Conservation (phyloP, 2,888 invertebrate species). For the Parnassius orleans region DNA sequence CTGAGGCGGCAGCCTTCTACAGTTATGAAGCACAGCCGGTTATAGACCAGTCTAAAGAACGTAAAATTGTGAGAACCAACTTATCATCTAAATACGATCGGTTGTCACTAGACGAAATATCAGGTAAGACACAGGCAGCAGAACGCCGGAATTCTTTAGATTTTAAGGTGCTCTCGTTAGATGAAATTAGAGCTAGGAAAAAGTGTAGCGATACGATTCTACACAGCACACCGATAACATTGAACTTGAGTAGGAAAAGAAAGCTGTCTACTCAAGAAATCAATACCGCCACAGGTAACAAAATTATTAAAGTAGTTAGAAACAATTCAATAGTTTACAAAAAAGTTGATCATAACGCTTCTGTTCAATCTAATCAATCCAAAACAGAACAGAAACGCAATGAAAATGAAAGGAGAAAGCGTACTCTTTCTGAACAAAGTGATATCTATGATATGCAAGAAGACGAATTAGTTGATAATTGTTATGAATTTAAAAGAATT, state of each 20-base stretch:
- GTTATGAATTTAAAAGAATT: conserved; percentile 67
- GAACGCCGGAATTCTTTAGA: conserved; percentile 55
- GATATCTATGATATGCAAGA: conserved; percentile 61
- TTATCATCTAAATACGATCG: conserved; percentile 67
- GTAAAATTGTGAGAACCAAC: conserved; percentile 53
- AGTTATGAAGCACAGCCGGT: conserved; percentile 76
- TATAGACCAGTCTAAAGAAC: conserved; percentile 42
- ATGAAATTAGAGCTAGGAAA: conserved; percentile 74
- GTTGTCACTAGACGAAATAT: conserved; percentile 75
- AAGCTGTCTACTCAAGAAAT: conserved; percentile 69
- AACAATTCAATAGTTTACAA: conserved; percentile 73
- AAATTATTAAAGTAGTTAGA: conserved; percentile 71
- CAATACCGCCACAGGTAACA: conserved; percentile 64
- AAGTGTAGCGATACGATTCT: conserved; percentile 44
- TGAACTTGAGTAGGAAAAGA: conserved; percentile 64
- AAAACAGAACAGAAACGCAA: conserved; percentile 47
- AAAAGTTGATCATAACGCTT: conserved; percentile 54
- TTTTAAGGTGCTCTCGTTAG: conserved; percentile 74
- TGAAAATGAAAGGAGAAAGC: conserved; percentile 56
- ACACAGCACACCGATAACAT: conserved; percentile 53
- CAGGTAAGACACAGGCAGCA: conserved; percentile 53
- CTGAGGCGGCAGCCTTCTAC: conserved; percentile 87
- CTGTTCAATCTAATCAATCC: conserved; percentile 38
- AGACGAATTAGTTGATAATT: conserved; percentile 65
- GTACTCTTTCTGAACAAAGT: conserved; percentile 64